Evolutionary conservation across 1,140 invertebrate genomes (phyloP), one percentile per base, ranked within the genome.

Genomic region (Musca domestica): DNA sequence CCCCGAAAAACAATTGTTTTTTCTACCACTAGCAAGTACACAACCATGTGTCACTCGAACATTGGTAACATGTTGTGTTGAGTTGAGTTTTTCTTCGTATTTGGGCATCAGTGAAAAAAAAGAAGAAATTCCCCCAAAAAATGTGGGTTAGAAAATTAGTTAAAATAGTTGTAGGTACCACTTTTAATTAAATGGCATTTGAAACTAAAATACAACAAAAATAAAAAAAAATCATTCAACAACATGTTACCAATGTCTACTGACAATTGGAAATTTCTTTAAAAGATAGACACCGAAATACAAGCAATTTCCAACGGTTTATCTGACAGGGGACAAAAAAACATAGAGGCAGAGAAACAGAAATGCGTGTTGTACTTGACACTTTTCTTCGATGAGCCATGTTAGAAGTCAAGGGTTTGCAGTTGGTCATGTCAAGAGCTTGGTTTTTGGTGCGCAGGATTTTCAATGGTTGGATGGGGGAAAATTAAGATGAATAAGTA

Each of bases 121-220:
- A n/a, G n/a, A 51, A 51, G n/a, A 51, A 20, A 56, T 3, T 54
- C 5, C 14, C 20, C 20, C 12, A 3, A 54, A 23, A 20, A 54
- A 54, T 25, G 34, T 41, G 23, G 51, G 19, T 27, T 56, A 56
- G n/a, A n/a, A 56, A 56, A 56, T 56, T 56, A 56, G 52, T 27
- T 27, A 56, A 56, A 56, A 56, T 56, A 56, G 52, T 56, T 56
- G 52, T 56, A 56, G 52, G 52, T 56, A 56, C 52, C 23, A 56
- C 12, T 56, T 56, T 56, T 56, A 56, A 56, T 56, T 56, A 56
- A 56, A 56, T 56, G 52, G 52, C 17, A 56, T 56, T 56, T 56
- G 14, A 56, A 56, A 56, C 23, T 27, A n/a, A 56, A 23, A 56
- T n/a, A 56, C 23, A 6, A 27, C 10, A 27, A 25, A n/a, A 41